These are phyloP conservation scores for Aphrophora alni DNA, from an alignment of 2,888 invertebrate genomes.

Conservation along the genomic window DNA sequence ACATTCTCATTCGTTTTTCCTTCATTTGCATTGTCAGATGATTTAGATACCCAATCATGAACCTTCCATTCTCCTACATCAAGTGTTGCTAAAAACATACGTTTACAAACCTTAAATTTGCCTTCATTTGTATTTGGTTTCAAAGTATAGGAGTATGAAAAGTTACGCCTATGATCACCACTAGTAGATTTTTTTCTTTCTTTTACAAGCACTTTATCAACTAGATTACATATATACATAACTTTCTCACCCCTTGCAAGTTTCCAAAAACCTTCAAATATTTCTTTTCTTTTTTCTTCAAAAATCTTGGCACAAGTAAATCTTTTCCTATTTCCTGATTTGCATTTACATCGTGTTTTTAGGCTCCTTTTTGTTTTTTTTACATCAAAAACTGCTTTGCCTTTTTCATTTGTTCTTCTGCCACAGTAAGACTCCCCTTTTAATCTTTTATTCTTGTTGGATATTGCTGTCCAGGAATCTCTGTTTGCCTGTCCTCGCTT, in stretches of 20 bases:
- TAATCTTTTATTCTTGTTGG: background rate
- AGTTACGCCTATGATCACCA: background rate
- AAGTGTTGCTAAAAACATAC: background rate
- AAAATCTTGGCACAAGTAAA: background rate
- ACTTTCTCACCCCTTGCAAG: background rate
- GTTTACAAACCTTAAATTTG: background rate
- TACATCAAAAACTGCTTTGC: slow-evolving; percentile 1
- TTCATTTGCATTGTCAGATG: background rate
- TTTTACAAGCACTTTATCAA: background rate
- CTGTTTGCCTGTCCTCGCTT: background rate
- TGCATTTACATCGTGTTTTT: background rate
- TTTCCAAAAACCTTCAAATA: background rate
- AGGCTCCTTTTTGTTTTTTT: background rate
- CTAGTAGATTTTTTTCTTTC: background rate
- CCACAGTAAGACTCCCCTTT: background rate
- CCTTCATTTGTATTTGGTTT: background rate
- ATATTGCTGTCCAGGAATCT: background rate
- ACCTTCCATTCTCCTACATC: background rate
- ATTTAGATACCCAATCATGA: background rate
- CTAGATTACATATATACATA: background rate
- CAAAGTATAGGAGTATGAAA: background rate
- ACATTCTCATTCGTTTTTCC: background rate
- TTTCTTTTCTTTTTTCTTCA: background rate
- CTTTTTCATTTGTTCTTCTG: background rate
- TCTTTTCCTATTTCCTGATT: background rate